Conservation (phyloP, 2,113 vertebrate species). For the Diadophis punctatus region DNA sequence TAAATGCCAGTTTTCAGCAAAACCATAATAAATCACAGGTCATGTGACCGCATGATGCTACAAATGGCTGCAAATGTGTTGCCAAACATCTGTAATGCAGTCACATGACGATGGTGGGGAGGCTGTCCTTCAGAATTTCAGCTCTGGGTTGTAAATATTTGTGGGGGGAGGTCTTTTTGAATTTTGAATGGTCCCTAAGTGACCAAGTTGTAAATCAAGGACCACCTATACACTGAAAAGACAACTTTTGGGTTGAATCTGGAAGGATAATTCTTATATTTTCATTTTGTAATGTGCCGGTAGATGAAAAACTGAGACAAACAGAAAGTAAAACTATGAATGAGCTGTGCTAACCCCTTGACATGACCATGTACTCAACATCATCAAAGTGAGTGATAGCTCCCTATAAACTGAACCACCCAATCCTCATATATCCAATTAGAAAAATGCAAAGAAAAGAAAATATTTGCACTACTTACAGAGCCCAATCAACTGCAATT, state of each 20-base stretch:
- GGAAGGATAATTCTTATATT: background rate
- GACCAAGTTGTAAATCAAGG: background rate
- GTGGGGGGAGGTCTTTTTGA: background rate
- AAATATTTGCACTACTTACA: constrained; percentile 77
- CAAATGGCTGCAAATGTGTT: background rate
- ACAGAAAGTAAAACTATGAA: background rate
- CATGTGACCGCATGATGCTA: background rate
- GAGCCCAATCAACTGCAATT: constrained; percentile 94
- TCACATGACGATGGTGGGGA: background rate
- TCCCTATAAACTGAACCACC: background rate
- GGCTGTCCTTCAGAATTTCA: background rate
- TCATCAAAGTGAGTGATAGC: background rate
- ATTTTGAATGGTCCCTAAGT: background rate
- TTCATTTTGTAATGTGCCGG: background rate
- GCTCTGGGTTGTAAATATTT: background rate
- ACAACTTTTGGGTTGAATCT: background rate
- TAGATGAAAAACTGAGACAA: background rate
- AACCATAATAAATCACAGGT: background rate
- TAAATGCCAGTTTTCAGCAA: background rate
- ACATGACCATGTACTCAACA: background rate
- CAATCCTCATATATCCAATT: background rate
- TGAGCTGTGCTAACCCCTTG: background rate
- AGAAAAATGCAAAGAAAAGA: background rate
- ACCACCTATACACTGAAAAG: background rate
- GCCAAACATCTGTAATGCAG: background rate